A percentile compares a stretch with the other conserved stretches of the same genome.
These are phyloP conservation scores for Dasyornis broadbenti DNA, from an alignment of 2,113 vertebrate genomes.

Conservation along the genomic window DNA sequence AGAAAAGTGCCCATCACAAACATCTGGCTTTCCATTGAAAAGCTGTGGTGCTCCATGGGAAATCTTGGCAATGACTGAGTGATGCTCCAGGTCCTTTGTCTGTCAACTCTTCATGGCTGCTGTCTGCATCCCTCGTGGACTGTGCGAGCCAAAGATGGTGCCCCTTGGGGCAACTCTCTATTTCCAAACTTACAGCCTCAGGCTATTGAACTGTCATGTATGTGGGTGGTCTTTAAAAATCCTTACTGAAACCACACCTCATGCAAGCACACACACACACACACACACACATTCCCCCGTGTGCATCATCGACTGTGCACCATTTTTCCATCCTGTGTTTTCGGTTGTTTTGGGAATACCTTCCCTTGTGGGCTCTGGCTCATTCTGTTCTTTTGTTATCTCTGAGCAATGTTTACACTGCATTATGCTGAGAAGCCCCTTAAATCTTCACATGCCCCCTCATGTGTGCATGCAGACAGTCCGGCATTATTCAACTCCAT, in stretches of 20 bases:
- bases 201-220: neutral
- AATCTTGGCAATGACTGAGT: neutral
- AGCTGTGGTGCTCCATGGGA: neutral
- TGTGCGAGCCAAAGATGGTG: neutral
- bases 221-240: neutral
- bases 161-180: neutral
- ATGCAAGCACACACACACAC: accelerated
- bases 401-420: neutral
- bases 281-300: neutral
- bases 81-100: neutral
- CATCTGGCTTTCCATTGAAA: neutral
- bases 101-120: neutral
- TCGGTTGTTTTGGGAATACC: neutral
- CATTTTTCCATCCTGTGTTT: neutral
- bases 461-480: neutral
- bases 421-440: neutral
- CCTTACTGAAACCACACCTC: neutral
- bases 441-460: conserved; percentile 6
- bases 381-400: neutral
- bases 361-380: neutral
- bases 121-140: neutral
- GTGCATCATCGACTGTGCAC: accelerated
- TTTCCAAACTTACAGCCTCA: neutral
- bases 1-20: neutral
- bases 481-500: conserved; percentile 10